phyloP scores from a whole-genome alignment of 37 sponge, comb jelly and placozoan genomes.

The Ephydatia muelleri region DNA sequence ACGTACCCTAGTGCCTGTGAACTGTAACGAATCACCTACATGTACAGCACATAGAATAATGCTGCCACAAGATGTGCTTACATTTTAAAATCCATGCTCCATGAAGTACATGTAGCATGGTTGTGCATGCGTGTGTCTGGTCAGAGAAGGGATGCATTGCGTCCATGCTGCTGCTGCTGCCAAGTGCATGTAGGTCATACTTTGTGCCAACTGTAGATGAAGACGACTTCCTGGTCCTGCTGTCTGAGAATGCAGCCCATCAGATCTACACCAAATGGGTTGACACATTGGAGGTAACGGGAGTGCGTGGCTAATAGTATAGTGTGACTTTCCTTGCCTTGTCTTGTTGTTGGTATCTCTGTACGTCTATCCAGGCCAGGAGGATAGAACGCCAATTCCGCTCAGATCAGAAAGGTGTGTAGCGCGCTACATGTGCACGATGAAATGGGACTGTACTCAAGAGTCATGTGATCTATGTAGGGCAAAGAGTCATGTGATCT shows the following conservation, averaged over 20 bases:
- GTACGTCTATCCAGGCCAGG: conserved; percentile 31
- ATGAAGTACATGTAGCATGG: too few relatives aligned
- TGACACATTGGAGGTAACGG: conserved; percentile 73
- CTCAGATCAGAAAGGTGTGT: conserved; percentile 2
- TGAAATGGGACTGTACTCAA: too few relatives aligned
- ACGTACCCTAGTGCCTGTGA: neutral
- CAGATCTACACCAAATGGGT: conserved; percentile 56
- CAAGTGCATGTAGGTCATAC: neutral
- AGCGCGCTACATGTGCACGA: neutral
- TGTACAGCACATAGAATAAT: too few relatives aligned
- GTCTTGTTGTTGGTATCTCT: too few relatives aligned
- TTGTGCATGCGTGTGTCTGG: too few relatives aligned
- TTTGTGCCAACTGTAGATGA: conserved; percentile 26
- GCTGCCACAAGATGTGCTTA: too few relatives aligned
- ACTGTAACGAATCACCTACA: neutral
- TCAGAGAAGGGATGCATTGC: too few relatives aligned
- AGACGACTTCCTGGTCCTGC: conserved; percentile 61
- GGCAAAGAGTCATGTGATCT: too few relatives aligned
- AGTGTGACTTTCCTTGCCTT: too few relatives aligned
- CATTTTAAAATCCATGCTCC: too few relatives aligned
- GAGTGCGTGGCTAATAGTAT: neutral
- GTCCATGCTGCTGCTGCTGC: too few relatives aligned
- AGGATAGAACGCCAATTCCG: conserved; percentile 12
- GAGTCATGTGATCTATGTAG: too few relatives aligned
- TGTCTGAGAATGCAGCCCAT: conserved; percentile 63